phyloP scores from a whole-genome alignment of 2,888 invertebrate species.

The Phrixothrix hirtus region DNA sequence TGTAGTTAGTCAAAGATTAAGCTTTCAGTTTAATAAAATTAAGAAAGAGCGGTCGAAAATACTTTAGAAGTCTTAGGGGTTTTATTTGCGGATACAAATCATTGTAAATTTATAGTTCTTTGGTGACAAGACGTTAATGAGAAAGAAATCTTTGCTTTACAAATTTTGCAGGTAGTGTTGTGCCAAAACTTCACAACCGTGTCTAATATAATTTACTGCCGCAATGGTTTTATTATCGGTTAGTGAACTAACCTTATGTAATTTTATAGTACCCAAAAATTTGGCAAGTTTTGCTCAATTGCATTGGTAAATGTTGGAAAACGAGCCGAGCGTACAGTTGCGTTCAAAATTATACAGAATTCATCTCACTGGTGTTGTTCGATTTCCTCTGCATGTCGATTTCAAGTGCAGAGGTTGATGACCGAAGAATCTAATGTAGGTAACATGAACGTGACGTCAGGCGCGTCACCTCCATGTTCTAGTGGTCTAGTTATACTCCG shows the following conservation, averaged over 20 bases:
- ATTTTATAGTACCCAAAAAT: too few species aligned
- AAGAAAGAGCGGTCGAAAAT: conserved; percentile 15
- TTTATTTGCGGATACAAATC: conserved; percentile 18
- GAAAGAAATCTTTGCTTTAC: too few species aligned
- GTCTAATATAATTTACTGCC: conserved; percentile 25
- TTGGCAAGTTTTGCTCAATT: too few species aligned
- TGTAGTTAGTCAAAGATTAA: too few species aligned
- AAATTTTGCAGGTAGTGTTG: conserved; percentile 1
- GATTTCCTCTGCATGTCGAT: conserved; percentile 33
- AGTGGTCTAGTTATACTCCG: conserved; percentile 53
- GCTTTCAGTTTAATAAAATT: too few species aligned
- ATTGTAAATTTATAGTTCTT: conserved; percentile 11
- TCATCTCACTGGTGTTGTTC: conserved; percentile 18
- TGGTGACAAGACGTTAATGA: too few species aligned
- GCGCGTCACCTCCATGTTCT: conserved; percentile 55
- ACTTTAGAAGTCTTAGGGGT: conserved; percentile 5
- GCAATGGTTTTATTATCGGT: too few species aligned
- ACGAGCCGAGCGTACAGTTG: too few species aligned
- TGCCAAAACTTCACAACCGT: conserved; percentile 18
- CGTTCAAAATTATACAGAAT: too few species aligned
- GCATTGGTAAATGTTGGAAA: too few species aligned
- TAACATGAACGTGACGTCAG: conserved; percentile 55
- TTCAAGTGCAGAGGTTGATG: conserved; percentile 45
- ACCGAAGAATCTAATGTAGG: conserved; percentile 51
- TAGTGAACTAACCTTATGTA: too few species aligned